Base-by-base conservation (phyloP, 2,797 vertebrate species). In the Odontamblyopus rebecca region DNA sequence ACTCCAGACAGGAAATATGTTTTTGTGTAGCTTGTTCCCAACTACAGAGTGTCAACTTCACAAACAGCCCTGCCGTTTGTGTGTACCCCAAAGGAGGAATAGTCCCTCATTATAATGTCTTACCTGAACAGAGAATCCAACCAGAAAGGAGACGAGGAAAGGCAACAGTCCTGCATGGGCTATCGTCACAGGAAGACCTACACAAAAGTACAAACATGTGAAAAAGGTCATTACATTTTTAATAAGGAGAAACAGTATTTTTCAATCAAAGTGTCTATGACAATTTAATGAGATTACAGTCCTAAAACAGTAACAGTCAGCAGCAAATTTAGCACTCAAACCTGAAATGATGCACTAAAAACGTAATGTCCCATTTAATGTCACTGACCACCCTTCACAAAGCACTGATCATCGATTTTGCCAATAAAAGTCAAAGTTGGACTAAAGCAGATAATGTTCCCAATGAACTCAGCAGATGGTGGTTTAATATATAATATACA, bases 331-430 rank as follows among this genome's bases (percentile, higher is more conserved):
- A 57, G 78, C 35, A 41, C 35, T 41, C n/a, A 41, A 2, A 26
- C 69, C 86, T 75, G 89, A 92, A 91, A 91, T 83, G 91, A 89
- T 87, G 88, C 72, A 86, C 75, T 93, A 89, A 92, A 64, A 91
- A 92, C 85, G 81, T 87, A 93, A 92, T 90, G 91, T 88, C 70
- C 85, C 91, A 85, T 93, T 89, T 92, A 91, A 94, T 92, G 76
- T 85, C 84, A 79, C 89, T 86, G 59, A 87, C 77, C 79, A 79
- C 87, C 89, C 88, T 77, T 87, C 89, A 88, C 91, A 89, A 92
- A 92, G 71, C 83, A 72, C 74, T 51, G 71, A 76, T 75, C 76
- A 82, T 81, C 69, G 80, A 65, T 62, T 64, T 62, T 65, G 67
- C 72, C 79, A 75, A 75, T 77, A 78, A 82, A 71, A 84, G 61